Conservation (phyloP, 2,888 invertebrate species). For the Merodon equestris region DNA sequence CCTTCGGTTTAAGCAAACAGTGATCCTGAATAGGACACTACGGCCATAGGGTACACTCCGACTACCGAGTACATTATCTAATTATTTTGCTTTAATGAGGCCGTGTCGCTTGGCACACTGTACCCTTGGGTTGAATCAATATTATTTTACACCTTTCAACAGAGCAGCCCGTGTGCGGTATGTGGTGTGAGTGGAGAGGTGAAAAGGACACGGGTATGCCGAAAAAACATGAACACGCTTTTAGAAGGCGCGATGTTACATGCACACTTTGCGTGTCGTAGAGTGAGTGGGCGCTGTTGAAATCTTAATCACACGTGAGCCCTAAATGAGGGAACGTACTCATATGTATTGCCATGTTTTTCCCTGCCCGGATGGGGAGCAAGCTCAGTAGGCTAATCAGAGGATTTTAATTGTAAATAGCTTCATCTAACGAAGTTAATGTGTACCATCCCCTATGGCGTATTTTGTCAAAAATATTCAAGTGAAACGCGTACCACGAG, state of each 20-base stretch:
- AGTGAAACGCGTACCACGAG: no score
- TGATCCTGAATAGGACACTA: no score
- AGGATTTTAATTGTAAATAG: slow-evolving; percentile 46
- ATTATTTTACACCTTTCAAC: slow-evolving; percentile 45
- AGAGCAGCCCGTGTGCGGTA: not conserved
- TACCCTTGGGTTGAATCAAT: slow-evolving; percentile 49
- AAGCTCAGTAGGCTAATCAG: slow-evolving; percentile 25
- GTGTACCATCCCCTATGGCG: not conserved
- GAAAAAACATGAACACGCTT: slow-evolving; percentile 42
- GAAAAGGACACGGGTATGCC: not conserved
- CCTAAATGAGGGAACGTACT: no score
- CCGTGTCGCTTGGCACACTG: slow-evolving; percentile 25
- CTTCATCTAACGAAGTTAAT: slow-evolving; percentile 42
- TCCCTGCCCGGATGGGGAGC: not conserved
- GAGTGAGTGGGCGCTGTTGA: slow-evolving; percentile 42
- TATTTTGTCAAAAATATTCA: no score
- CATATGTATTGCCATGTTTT: slow-evolving; percentile 25
- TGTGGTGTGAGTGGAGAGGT: not conserved
- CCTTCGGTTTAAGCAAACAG: no score
- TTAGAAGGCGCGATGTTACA: slow-evolving; percentile 18
- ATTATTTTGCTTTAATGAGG: slow-evolving; percentile 43
- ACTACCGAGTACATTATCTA: slow-evolving; percentile 31
- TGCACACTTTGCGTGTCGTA: not conserved
- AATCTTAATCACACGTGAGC: slow-evolving; percentile 58
- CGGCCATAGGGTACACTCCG: not conserved